A percentile compares a stretch with the other conserved stretches of the same genome.
Evolutionary conservation across 1,140 invertebrate species (phyloP).

Genomic region (Drosophila ironensis): DNA sequence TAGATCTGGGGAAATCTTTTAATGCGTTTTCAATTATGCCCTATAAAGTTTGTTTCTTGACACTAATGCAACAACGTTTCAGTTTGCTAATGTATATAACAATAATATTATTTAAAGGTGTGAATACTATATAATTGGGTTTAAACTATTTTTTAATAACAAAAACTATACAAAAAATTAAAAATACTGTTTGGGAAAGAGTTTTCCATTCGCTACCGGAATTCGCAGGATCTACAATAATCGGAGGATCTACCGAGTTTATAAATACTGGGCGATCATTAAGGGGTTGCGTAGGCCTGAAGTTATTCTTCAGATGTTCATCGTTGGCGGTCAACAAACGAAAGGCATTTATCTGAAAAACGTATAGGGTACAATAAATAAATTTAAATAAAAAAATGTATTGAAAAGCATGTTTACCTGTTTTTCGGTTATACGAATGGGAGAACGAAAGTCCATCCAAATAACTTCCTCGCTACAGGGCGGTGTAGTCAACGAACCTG

Average conservation of each 20-base stretch:
- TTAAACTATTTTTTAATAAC: no score
- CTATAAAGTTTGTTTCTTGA: no score
- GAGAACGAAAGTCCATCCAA: slow-evolving; percentile 93
- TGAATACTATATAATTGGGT: no score
- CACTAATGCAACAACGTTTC: no score
- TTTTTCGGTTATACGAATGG: slow-evolving; percentile 87
- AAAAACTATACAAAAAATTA: no score
- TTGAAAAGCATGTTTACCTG: slow-evolving; percentile 85
- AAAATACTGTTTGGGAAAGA: background rate
- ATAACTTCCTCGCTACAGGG: slow-evolving; percentile 94
- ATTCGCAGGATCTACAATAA: slow-evolving; percentile 44
- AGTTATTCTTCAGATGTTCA: slow-evolving; percentile 88
- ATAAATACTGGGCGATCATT: slow-evolving; percentile 84
- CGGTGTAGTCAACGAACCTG: slow-evolving; percentile 95
- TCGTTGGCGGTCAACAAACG: slow-evolving; percentile 86
- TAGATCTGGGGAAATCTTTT: no score
- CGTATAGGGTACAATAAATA: background rate
- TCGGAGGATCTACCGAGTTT: background rate
- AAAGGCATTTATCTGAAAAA: slow-evolving; percentile 88
- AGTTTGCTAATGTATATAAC: no score
- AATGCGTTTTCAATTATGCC: no score
- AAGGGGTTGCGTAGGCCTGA: slow-evolving; percentile 89
- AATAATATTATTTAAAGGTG: no score
- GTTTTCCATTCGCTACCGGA: background rate
- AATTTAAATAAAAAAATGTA: background rate